Conservation (phyloP, 92 coral and sea anemone genomes). For the Umimayanthus kanabou region DNA sequence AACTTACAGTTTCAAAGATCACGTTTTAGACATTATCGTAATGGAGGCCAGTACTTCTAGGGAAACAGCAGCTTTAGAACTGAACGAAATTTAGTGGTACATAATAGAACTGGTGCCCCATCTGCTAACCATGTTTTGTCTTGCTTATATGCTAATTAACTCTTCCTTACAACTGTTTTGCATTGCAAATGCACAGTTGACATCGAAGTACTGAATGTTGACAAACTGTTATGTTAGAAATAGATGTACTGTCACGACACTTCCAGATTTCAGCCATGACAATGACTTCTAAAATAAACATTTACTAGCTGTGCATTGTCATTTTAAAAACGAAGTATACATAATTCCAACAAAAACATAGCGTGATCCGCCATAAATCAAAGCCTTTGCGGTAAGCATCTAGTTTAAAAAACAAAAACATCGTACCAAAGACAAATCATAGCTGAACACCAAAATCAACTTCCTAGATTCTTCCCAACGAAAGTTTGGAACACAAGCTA, state of each 20-base stretch:
- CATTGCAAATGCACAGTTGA: neutral
- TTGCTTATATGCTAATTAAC: conserved; percentile 27
- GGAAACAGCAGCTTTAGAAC: neutral
- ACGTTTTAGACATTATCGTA: neutral
- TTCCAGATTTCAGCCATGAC: neutral
- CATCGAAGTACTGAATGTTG: neutral
- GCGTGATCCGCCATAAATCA: neutral
- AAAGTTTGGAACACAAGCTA: no score
- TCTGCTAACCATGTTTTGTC: conserved; percentile 23
- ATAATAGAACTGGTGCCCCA: neutral
- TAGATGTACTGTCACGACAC: neutral
- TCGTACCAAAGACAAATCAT: neutral
- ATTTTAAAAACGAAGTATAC: neutral
- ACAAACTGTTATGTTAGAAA: neutral
- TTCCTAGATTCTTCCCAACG: no score
- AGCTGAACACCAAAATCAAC: no score
- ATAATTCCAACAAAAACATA: no score
- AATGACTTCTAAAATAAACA: neutral
- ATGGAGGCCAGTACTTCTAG: neutral
- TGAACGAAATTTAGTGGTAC: neutral
- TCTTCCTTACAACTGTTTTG: neutral
- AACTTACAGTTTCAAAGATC: neutral
- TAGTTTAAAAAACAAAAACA: no score
- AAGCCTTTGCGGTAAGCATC: neutral
- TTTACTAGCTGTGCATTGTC: neutral